phyloP scores from a whole-genome alignment of 1,140 invertebrate species.

The Lycorma delicatula region DNA sequence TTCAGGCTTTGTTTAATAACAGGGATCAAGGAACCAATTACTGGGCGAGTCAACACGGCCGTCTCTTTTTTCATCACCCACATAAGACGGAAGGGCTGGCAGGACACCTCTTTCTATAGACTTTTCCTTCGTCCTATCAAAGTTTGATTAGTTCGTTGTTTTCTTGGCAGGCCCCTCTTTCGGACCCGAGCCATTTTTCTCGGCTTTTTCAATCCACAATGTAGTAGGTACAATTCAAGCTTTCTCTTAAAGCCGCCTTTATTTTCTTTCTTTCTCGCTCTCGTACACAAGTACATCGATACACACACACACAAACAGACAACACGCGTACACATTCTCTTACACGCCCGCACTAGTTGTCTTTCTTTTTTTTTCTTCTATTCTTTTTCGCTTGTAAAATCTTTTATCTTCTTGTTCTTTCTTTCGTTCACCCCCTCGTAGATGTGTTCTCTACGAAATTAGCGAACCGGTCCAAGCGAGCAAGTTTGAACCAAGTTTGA shows the following conservation, averaged over 20 bases:
- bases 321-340: no score
- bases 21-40: slow-evolving; percentile 7
- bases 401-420: background rate
- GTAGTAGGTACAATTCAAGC: background rate
- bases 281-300: no score
- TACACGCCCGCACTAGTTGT: slow-evolving; percentile 2
- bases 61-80: background rate
- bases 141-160: slow-evolving; percentile 7
- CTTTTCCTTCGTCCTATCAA: slow-evolving; percentile 5
- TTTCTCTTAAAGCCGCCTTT: background rate
- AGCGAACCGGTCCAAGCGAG: background rate
- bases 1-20: slow-evolving; percentile 3
- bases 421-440: background rate
- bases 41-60: slow-evolving; percentile 1
- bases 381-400: slow-evolving; percentile 2
- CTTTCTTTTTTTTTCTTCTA: no score
- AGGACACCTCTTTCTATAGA: slow-evolving; percentile 4
- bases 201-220: slow-evolving; percentile 4
- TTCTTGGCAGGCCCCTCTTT: slow-evolving; percentile 5
- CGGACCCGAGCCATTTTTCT: slow-evolving; percentile 2
- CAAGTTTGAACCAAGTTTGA: background rate
- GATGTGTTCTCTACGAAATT: slow-evolving; percentile 4
- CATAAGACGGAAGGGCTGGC: background rate
- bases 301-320: no score
- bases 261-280: no score